Base-by-base conservation (phyloP, 2,888 invertebrate genomes). In the Notodonta dromedarius region DNA sequence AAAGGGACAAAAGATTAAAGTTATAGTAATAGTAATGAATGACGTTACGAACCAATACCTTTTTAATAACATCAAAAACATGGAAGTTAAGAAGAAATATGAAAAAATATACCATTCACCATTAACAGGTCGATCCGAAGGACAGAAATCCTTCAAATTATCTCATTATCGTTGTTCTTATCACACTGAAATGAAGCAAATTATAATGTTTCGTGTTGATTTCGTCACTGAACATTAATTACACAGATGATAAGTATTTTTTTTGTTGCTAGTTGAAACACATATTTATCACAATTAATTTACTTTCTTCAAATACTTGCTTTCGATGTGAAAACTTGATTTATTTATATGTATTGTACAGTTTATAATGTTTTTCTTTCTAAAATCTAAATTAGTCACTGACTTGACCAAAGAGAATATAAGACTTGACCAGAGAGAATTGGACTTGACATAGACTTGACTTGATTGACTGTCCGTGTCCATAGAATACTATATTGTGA, bases 81-180 rank as follows among this genome's bases (percentile, higher is more conserved):
- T 42, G 11, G 42, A 42, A 42, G 0, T 8, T 42, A 11, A 24
- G 24, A 46, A n/a, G 11, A 35, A 35, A n/a, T 32, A 48, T 46
- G 11, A 14, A 16, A 16, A 44, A 32, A 44, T 35, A 62, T 74
- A 77, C 77, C 67, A 73, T 73, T 71, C 73, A 77, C 77, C 67
- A 73, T 73, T 71, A 73, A 62, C 66, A 64, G 65, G 57, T 59
- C 64, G 59, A 71, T 77, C 69, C 66, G 67, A 73, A 74, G 66
- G 69, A 73, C 57, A 70, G 63, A 67, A 77, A 80, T 74, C 73
- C 74, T 78, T 72, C 77, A 83, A 88, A 86, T 87, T 89, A 90
- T 82, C 85, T 87, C 85, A 88, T 89, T 87, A 89, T 86, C 89
- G 80, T 82, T 76, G 78, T 82, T 82, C 90, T 89, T 90, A 91